These are phyloP conservation scores for Calliopsis andreniformis DNA, from an alignment of 1,140 invertebrate genomes.

Conservation along the genomic window DNA sequence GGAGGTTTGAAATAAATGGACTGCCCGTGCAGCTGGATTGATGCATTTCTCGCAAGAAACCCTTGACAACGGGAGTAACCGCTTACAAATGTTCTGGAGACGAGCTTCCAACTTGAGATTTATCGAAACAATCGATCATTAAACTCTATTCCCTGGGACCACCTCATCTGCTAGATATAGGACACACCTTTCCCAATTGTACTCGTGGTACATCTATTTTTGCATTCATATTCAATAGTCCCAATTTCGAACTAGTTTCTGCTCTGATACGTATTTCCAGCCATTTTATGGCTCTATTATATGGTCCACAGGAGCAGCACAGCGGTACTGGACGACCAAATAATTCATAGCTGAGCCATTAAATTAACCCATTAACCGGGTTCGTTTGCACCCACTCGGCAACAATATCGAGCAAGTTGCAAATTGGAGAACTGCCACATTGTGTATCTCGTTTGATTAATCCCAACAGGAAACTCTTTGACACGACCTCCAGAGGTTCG, in stretches of 20 bases:
- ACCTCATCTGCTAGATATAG: no score
- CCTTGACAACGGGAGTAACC: neutral
- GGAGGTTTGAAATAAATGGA: neutral
- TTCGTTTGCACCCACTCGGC: neutral
- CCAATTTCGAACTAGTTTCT: neutral
- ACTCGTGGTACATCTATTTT: no score
- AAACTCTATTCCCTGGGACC: no score
- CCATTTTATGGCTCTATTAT: neutral
- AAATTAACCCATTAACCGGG: neutral
- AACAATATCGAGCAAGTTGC: constrained; percentile 4
- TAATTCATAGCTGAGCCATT: neutral
- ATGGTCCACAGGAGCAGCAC: neutral
- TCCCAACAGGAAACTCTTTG: constrained; percentile 1
- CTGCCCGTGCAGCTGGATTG: neutral
- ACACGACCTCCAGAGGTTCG: neutral
- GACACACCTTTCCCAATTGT: no score
- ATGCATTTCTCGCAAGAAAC: neutral
- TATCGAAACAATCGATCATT: no score
- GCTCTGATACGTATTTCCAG: neutral
- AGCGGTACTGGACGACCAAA: neutral
- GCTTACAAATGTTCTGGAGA: neutral
- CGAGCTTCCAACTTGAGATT: no score
- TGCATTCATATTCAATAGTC: no score
- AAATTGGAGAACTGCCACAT: neutral
- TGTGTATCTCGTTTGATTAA: neutral